phyloP scores from a whole-genome alignment of 2,797 vertebrate genomes.

The Vireo griseus region DNA sequence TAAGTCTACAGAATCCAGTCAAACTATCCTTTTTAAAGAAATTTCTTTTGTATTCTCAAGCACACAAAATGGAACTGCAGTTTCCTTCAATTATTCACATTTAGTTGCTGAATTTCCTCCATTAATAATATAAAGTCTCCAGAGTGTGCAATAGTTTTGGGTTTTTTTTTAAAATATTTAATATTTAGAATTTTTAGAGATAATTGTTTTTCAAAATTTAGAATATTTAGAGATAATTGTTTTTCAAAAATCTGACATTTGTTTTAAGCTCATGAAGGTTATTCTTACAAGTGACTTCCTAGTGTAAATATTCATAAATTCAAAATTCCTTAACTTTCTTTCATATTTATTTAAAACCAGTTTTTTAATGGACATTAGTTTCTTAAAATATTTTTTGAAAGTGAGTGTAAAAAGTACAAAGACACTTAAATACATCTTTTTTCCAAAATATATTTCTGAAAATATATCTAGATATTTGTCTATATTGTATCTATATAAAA shows the following conservation, averaged over 20 bases:
- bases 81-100: neutral
- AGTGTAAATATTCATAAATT: neutral
- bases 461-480: neutral
- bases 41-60: neutral
- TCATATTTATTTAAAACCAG: neutral
- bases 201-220: neutral
- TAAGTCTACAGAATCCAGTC: neutral
- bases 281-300: neutral
- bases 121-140: neutral
- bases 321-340: neutral
- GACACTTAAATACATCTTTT: neutral
- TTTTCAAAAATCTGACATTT: neutral
- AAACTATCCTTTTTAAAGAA: neutral
- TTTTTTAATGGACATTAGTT: neutral
- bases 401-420: neutral
- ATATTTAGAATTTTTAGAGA: neutral
- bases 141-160: neutral
- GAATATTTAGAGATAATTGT: no score
- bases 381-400: neutral
- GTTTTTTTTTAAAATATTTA: neutral
- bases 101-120: neutral
- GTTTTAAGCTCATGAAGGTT: neutral
- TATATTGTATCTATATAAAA: neutral
- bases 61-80: neutral
- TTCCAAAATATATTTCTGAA: neutral